Percentiles rank a stretch among this genome's conserved stretches.
Conservation (phyloP, 2,797 vertebrate species). For the Etheostoma nigrum region DNA sequence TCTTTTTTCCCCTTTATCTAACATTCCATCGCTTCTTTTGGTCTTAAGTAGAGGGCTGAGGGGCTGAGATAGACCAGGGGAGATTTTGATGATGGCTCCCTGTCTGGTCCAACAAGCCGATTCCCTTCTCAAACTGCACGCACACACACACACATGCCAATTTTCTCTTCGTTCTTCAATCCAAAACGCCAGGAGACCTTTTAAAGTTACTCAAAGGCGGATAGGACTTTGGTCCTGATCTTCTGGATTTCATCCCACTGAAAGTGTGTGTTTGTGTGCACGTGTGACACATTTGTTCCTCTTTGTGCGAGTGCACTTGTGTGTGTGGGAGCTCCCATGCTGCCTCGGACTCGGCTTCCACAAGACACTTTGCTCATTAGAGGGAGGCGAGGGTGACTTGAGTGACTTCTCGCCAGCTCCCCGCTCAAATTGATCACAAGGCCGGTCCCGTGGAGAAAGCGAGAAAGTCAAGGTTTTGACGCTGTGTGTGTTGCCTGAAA, state of each 20-base stretch:
- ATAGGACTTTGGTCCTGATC: slow-evolving; percentile 81
- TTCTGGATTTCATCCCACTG: slow-evolving; percentile 69
- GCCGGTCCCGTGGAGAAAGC: slow-evolving; percentile 55
- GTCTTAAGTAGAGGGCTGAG: slow-evolving; percentile 84
- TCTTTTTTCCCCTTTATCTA: slow-evolving; percentile 68
- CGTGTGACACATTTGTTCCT: slow-evolving; percentile 35
- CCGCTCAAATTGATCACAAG: slow-evolving; percentile 79
- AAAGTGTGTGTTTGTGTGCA: slow-evolving; percentile 59
- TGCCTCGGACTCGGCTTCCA: slow-evolving; percentile 70
- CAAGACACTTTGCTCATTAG: slow-evolving; percentile 87
- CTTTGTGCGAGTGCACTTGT: slow-evolving; percentile 30
- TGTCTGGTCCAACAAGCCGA: slow-evolving; percentile 72
- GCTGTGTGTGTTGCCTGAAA: slow-evolving; percentile 22
- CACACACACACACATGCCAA: slow-evolving; percentile 3
- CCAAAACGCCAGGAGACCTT: slow-evolving; percentile 80
- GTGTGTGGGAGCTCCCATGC: slow-evolving; percentile 66
- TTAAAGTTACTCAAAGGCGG: slow-evolving; percentile 85
- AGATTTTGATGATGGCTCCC: slow-evolving; percentile 80
- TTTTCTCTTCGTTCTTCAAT: slow-evolving; percentile 78
- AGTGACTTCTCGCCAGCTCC: slow-evolving; percentile 76
- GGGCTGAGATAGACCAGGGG: slow-evolving; percentile 77
- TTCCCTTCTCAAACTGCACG: slow-evolving; percentile 46
- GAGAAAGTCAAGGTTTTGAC: slow-evolving; percentile 53
- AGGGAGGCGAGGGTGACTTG: slow-evolving; percentile 69
- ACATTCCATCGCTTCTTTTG: slow-evolving; percentile 75